These are phyloP conservation scores for Sula dactylatra DNA, from an alignment of 2,113 vertebrate species.

Conservation along the genomic window DNA sequence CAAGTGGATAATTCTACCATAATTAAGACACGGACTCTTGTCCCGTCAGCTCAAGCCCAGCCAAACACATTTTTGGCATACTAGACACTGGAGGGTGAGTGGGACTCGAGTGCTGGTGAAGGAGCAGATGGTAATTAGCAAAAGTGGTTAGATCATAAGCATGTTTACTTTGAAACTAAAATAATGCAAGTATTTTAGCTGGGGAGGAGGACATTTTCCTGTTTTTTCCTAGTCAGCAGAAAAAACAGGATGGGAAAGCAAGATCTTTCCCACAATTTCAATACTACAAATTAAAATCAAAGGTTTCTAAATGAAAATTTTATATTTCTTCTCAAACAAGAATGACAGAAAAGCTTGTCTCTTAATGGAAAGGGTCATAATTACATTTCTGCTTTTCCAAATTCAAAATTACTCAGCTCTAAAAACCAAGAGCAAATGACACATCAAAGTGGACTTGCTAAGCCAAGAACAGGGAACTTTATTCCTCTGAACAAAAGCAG, in stretches of 20 bases:
- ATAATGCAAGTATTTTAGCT: neutral
- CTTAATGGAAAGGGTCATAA: neutral
- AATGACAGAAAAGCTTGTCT: neutral
- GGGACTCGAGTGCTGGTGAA: neutral
- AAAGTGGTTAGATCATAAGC: neutral
- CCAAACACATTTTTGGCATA: neutral
- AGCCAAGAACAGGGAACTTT: neutral
- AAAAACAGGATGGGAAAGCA: neutral
- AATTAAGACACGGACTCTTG: neutral
- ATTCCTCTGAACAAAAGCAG: neutral
- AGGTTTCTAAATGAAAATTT: neutral
- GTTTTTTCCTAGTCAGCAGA: neutral
- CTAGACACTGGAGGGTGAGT: neutral
- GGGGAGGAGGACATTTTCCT: neutral
- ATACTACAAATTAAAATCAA: neutral
- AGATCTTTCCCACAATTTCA: neutral
- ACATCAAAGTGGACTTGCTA: neutral
- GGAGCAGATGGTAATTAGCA: conserved; percentile 14
- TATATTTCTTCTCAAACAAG: neutral
- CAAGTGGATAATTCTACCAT: neutral
- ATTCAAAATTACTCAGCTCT: neutral
- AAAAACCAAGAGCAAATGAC: neutral
- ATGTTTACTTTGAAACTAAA: conserved; percentile 27
- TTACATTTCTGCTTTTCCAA: conserved; percentile 6
- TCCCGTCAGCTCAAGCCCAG: neutral